Percentiles rank a stretch among this genome's conserved stretches.
Conservation (phyloP, 37 sponge, comb jelly and placozoan species). For the Chondrilla cf. caribensis region DNA sequence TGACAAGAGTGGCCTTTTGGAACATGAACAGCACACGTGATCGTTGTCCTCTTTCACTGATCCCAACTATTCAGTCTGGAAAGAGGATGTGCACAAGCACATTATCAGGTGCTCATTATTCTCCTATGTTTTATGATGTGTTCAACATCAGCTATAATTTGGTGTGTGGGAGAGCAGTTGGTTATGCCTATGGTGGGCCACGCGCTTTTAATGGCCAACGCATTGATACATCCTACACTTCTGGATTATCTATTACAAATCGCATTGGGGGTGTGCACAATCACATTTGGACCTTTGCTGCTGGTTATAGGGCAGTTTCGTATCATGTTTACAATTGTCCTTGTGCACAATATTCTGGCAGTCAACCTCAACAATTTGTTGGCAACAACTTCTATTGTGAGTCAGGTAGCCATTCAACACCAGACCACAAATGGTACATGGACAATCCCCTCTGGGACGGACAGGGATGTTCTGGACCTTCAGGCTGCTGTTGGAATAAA, state of each 20-base stretch:
- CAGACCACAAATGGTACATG: neutral
- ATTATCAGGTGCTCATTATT: neutral
- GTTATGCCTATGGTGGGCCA: neutral
- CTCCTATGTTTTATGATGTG: neutral
- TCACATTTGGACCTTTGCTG: conserved; percentile 21
- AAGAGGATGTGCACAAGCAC: neutral
- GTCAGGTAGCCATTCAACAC: neutral
- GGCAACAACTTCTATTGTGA: neutral
- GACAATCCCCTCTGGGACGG: conserved; percentile 1
- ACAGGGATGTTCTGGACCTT: neutral
- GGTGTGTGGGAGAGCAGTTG: conserved; percentile 13
- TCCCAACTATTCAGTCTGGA: neutral
- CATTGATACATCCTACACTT: neutral
- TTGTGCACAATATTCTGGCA: neutral
- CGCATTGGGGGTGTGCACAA: neutral
- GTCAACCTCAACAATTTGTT: conserved; percentile 6
- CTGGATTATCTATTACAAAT: neutral
- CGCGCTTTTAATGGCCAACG: neutral
- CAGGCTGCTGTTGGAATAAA: neutral
- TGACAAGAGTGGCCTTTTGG: neutral
- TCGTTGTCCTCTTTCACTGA: neutral
- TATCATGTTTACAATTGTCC: conserved; percentile 20
- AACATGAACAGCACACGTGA: neutral
- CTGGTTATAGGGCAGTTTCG: conserved; percentile 7
- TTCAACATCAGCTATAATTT: neutral